Evolutionary conservation across 2,888 invertebrate species (phyloP).

Genomic region (Rhyacophila evoluta): DNA sequence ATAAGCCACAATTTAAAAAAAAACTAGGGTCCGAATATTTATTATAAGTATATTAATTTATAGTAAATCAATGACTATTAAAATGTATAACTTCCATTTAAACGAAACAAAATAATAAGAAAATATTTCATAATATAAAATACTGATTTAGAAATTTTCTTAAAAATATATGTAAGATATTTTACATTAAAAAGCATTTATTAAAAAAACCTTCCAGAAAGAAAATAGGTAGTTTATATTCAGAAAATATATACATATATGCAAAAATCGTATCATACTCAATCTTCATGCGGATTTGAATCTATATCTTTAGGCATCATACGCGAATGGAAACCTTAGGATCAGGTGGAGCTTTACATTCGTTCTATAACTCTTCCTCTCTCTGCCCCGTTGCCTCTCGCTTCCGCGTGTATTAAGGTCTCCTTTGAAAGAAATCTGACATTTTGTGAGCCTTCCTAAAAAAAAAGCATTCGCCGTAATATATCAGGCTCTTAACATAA

Average conservation of each 20-base stretch:
- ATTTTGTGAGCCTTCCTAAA: conserved; percentile 11
- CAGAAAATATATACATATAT: not conserved
- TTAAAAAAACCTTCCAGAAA: too few species aligned
- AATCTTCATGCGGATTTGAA: conserved; percentile 7
- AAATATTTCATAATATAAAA: too few species aligned
- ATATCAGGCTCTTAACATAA: conserved; percentile 8
- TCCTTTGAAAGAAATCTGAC: conserved; percentile 23
- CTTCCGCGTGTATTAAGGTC: not conserved
- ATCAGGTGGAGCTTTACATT: conserved; percentile 19
- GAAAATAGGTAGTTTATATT: not conserved
- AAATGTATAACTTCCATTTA: too few species aligned
- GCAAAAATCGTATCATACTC: conserved; percentile 27
- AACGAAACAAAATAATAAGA: too few species aligned
- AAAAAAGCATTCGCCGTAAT: not conserved
- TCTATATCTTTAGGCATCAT: not conserved
- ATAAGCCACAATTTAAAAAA: too few species aligned
- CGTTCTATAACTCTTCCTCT: not conserved
- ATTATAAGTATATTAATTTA: too few species aligned
- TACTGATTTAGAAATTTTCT: too few species aligned
- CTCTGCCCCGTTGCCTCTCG: not conserved
- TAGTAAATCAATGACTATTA: too few species aligned
- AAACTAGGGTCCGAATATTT: too few species aligned
- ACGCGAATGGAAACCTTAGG: not conserved
- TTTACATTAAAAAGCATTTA: too few species aligned
- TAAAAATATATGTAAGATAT: too few species aligned